Conservation (phyloP, 2,797 vertebrate genomes). For the Schizopygopsis pylzovi region DNA sequence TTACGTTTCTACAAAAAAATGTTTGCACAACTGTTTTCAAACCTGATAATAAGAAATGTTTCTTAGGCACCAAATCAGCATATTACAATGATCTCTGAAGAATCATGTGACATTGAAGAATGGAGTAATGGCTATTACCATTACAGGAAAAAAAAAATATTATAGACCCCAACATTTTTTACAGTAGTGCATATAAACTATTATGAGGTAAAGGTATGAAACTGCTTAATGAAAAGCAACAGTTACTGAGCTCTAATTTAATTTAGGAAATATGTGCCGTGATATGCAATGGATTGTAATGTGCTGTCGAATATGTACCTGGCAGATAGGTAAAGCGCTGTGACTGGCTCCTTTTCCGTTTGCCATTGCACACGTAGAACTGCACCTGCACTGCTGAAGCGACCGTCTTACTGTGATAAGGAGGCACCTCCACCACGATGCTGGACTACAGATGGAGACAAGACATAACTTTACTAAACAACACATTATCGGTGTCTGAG, state of each 20-base stretch:
- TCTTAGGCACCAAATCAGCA: neutral
- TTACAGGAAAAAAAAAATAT: neutral
- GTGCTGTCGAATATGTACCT: constrained; percentile 77
- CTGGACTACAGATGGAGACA: constrained; percentile 78
- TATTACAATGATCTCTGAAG: neutral
- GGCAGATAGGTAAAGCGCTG: constrained; percentile 97
- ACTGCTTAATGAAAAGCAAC: neutral
- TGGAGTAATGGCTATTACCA: neutral
- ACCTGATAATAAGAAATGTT: neutral
- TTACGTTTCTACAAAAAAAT: neutral
- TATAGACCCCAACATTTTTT: no score
- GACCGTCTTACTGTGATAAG: constrained; percentile 94
- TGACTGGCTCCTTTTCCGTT: constrained; percentile 98
- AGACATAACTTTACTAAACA: constrained; percentile 2
- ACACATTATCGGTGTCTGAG: constrained; percentile 2
- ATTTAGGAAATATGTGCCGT: neutral
- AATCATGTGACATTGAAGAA: neutral
- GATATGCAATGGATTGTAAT: neutral
- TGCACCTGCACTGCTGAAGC: constrained; percentile 93
- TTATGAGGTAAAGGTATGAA: neutral
- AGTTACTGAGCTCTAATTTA: neutral
- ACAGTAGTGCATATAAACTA: no score
- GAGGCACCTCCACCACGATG: constrained; percentile 93
- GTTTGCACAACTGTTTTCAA: neutral
- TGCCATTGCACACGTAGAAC: constrained; percentile 98